phyloP scores from a whole-genome alignment of 2,113 vertebrate species.

The Gymnogyps californianus region DNA sequence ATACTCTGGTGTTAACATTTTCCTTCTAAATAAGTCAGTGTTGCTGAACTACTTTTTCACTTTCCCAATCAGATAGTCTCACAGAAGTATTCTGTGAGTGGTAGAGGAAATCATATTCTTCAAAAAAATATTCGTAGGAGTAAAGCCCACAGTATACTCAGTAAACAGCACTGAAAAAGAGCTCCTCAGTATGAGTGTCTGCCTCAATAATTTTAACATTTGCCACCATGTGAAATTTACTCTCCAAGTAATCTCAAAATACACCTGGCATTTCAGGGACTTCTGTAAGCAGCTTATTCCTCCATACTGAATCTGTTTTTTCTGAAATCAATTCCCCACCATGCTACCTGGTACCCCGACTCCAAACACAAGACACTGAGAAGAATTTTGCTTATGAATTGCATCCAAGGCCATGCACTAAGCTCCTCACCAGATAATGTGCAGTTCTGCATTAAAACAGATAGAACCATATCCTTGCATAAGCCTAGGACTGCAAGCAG shows the following conservation, averaged over 20 bases:
- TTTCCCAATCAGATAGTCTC: neutral
- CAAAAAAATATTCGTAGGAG: neutral
- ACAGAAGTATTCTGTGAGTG: neutral
- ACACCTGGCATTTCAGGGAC: neutral
- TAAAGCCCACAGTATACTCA: neutral
- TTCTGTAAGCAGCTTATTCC: neutral
- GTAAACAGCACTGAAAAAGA: neutral
- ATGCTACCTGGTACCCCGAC: no score
- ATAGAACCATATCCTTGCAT: neutral
- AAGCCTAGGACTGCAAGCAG: neutral
- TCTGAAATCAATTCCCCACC: neutral
- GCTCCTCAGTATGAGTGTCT: neutral
- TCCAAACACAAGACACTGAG: neutral
- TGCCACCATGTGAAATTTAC: neutral
- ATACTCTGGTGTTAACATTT: neutral
- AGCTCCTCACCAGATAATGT: neutral
- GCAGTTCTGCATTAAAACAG: neutral
- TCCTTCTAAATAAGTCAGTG: neutral
- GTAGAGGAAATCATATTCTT: neutral
- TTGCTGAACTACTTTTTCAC: neutral
- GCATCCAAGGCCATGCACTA: neutral
- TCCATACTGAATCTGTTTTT: neutral
- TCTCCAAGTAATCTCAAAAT: neutral
- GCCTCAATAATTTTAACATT: neutral
- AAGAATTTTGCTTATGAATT: neutral